Conservation (phyloP, 1,140 invertebrate genomes). For the Cyrtorhinus lividipennis region DNA sequence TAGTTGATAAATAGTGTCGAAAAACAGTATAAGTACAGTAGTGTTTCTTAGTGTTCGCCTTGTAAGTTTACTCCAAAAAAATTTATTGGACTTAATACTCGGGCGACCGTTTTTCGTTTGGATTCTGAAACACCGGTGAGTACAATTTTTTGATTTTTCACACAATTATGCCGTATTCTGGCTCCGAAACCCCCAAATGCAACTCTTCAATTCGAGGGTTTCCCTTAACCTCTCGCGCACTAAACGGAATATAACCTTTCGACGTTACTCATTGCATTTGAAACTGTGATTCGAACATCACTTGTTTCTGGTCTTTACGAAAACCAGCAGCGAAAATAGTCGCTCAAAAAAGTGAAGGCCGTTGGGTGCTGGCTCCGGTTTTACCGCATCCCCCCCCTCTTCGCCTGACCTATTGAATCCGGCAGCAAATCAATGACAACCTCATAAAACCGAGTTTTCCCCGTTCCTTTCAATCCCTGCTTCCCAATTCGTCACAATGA, state of each 20-base stretch:
- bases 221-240: no score
- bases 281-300: no score
- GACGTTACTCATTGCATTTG: no score
- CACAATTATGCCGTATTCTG: no score
- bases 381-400: neutral
- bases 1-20: neutral
- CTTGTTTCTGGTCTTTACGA: no score
- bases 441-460: neutral
- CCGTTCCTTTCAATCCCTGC: neutral
- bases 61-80: neutral
- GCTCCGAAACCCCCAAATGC: no score
- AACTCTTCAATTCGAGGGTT: no score
- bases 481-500: no score
- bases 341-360: no score
- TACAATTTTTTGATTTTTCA: neutral
- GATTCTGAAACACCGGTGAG: neutral
- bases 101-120: neutral
- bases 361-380: neutral
- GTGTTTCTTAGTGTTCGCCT: neutral
- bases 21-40: no score
- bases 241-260: no score
- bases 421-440: neutral
- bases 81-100: neutral
- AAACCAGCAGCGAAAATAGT: no score
- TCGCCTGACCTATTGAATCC: neutral